Conservation (phyloP, 2,888 invertebrate genomes). For the Meteorus cinctellus region DNA sequence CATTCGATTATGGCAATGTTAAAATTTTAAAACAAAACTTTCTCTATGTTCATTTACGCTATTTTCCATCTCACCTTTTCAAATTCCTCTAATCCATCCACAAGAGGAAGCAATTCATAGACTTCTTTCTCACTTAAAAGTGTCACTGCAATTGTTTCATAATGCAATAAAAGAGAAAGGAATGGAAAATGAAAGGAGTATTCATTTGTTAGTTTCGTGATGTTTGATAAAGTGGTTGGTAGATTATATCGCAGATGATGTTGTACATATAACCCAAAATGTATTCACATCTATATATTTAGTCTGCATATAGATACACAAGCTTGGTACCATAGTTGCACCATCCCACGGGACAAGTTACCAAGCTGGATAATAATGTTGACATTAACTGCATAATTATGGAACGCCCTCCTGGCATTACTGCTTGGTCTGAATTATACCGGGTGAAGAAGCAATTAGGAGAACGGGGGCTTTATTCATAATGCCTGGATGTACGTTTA, state of each 20-base stretch:
- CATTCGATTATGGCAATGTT: no score
- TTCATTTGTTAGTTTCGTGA: not conserved
- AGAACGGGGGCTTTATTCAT: slow-evolving; percentile 62
- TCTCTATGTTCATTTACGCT: no score
- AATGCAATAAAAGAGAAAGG: not conserved
- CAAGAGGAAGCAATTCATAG: no score
- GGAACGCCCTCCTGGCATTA: slow-evolving; percentile 67
- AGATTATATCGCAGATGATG: not conserved
- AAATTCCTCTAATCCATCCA: no score
- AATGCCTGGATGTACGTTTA: slow-evolving; percentile 54
- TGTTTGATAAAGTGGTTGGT: not conserved
- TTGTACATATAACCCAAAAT: not conserved
- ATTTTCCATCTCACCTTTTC: no score
- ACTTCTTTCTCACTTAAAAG: no score
- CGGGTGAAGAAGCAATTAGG: slow-evolving; percentile 65
- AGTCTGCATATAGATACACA: not conserved
- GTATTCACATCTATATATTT: not conserved
- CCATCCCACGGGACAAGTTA: slow-evolving; percentile 48
- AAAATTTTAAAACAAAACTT: no score
- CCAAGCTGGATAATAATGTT: slow-evolving; percentile 67
- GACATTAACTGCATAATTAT: slow-evolving; percentile 70
- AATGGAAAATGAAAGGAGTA: not conserved
- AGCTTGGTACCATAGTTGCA: slow-evolving; percentile 24
- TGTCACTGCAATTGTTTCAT: no score
- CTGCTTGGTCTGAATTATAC: slow-evolving; percentile 65